A percentile compares a stretch with the other conserved stretches of the same genome.
phyloP scores from a whole-genome alignment of 1,140 invertebrate genomes.

The Battus philenor region DNA sequence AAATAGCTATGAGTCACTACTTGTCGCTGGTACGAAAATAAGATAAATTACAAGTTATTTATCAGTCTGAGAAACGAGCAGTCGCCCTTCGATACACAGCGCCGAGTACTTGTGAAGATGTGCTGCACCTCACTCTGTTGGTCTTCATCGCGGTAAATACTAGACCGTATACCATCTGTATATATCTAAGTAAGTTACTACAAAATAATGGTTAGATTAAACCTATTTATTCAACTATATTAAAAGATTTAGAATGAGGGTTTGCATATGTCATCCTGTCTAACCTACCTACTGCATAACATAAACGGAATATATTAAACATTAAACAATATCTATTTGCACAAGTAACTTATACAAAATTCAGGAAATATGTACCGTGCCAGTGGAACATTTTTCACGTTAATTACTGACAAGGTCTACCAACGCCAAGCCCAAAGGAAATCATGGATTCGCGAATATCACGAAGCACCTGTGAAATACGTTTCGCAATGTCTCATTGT shows the following conservation, averaged over 20 bases:
- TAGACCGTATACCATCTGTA: constrained; percentile 9
- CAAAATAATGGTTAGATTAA: too few species aligned
- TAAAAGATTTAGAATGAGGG: too few species aligned
- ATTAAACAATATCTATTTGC: too few species aligned
- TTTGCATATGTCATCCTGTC: too few species aligned
- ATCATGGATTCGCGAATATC: constrained; percentile 18
- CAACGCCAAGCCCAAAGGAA: constrained; percentile 6
- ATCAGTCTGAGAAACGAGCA: constrained; percentile 13
- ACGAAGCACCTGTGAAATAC: constrained; percentile 16
- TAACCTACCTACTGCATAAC: too few species aligned
- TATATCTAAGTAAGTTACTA: too few species aligned
- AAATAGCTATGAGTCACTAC: constrained; percentile 12
- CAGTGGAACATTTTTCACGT: constrained; percentile 8
- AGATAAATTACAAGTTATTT: constrained; percentile 8
- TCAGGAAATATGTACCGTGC: neutral
- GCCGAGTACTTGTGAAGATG: constrained; percentile 1
- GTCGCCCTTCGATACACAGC: constrained; percentile 11
- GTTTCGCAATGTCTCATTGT: constrained; percentile 3
- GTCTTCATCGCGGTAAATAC: constrained; percentile 1
- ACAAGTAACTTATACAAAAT: too few species aligned
- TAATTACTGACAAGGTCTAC: neutral
- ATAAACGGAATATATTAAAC: too few species aligned
- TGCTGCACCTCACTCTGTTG: neutral
- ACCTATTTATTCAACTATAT: too few species aligned
- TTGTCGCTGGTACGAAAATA: constrained; percentile 3